Conservation (phyloP, 2,797 vertebrate species). For the Platalea minor region DNA sequence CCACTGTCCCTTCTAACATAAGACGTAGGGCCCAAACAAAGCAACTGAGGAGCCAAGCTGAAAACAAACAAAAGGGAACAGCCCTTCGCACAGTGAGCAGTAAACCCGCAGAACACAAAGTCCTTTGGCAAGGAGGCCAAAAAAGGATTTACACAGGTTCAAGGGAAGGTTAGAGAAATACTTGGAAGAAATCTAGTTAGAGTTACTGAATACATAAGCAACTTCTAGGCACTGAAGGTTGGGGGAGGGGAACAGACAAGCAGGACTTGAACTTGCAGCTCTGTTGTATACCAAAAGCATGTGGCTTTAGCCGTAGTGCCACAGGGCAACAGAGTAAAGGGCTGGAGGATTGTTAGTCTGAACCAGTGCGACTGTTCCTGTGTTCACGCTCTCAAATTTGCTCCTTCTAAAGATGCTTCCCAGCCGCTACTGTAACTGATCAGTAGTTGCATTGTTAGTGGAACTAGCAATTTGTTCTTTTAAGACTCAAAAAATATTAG, state of each 20-base stretch:
- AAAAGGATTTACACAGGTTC: not conserved
- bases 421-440: not conserved
- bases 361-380: rapidly evolving
- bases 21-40: not conserved
- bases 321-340: not conserved
- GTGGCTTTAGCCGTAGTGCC: not conserved
- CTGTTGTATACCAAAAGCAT: rapidly evolving
- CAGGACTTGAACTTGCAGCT: not conserved
- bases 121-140: constrained; percentile 1
- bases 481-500: not conserved
- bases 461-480: not conserved
- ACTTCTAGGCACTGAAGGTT: not conserved
- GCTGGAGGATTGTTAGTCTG: not conserved
- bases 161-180: constrained; percentile 2
- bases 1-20: not conserved
- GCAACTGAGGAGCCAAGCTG: not conserved
- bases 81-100: rapidly evolving
- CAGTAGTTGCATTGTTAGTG: not conserved
- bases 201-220: not conserved
- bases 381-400: not conserved
- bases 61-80: not conserved
- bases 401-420: not conserved
- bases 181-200: not conserved
- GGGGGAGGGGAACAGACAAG: not conserved
- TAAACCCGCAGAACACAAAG: constrained; percentile 35